These are phyloP conservation scores for Drosophila arawakana DNA, from an alignment of 1,140 invertebrate genomes.

Conservation along the genomic window DNA sequence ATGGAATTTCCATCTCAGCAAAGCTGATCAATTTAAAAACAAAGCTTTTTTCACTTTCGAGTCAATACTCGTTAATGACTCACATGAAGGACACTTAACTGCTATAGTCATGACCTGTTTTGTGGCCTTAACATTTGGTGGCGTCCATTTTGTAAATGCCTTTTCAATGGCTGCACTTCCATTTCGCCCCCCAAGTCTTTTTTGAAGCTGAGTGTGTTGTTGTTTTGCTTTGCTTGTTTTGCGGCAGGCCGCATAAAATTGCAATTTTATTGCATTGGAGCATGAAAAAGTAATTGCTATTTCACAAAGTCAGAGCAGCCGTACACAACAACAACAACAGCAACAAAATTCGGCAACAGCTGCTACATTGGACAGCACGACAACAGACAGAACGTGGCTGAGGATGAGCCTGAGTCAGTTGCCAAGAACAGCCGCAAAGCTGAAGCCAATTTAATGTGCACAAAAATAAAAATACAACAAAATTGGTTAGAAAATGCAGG, in stretches of 20 bases:
- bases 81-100: slow-evolving; percentile 32
- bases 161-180: slow-evolving; percentile 79
- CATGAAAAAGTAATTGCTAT: slow-evolving; percentile 83
- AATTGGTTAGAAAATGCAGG: slow-evolving; percentile 73
- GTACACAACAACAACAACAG: slow-evolving; percentile 18
- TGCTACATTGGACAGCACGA: slow-evolving; percentile 45
- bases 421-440: slow-evolving; percentile 50
- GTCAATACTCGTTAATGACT: slow-evolving; percentile 38
- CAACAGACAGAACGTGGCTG: slow-evolving; percentile 23
- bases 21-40: slow-evolving; percentile 16
- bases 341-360: slow-evolving; percentile 62
- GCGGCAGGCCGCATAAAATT: slow-evolving; percentile 81
- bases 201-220: slow-evolving; percentile 24
- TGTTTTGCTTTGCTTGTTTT: slow-evolving; percentile 60
- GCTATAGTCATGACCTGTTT: slow-evolving; percentile 42
- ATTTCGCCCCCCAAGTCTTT: slow-evolving; percentile 14
- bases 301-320: slow-evolving; percentile 64
- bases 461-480: slow-evolving; percentile 63
- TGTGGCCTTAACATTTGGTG: slow-evolving; percentile 45
- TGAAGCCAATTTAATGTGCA: slow-evolving; percentile 71
- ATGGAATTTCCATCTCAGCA: not conserved
- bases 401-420: slow-evolving; percentile 25
- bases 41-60: slow-evolving; percentile 8
- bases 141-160: slow-evolving; percentile 72
- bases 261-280: slow-evolving; percentile 82